Evolutionary conservation across 2,113 vertebrate genomes (phyloP).

Genomic region (Coptodon rendalli): DNA sequence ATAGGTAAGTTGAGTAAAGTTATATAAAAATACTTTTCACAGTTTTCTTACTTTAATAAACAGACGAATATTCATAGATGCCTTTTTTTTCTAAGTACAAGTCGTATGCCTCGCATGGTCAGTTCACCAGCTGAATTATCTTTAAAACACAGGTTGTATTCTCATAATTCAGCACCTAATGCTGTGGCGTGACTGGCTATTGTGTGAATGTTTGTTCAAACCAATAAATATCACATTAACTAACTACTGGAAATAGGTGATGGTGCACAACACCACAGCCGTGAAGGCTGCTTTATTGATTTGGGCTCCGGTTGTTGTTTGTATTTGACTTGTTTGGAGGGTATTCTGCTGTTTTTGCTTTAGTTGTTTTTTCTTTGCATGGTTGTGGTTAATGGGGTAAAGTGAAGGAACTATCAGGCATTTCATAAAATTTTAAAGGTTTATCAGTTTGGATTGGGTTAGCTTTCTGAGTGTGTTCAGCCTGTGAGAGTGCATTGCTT

Average conservation of each 20-base stretch:
- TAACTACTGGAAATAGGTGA: not conserved
- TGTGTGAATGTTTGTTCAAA: not conserved
- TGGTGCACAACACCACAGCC: not conserved
- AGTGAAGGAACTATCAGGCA: not conserved
- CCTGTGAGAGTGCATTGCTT: not conserved
- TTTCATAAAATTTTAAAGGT: not conserved
- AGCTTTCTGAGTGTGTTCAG: not conserved
- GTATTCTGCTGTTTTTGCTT: conserved; percentile 7
- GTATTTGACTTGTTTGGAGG: not conserved
- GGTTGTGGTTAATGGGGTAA: accelerated
- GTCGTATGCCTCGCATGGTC: accelerated
- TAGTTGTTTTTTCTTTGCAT: conserved; percentile 3
- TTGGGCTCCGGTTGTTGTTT: not conserved
- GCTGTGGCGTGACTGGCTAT: not conserved
- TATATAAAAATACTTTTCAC: not conserved
- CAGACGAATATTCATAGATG: not conserved
- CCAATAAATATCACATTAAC: not conserved
- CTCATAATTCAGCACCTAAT: not conserved
- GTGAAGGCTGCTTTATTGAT: not conserved
- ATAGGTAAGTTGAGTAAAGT: not conserved
- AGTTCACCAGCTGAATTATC: not conserved
- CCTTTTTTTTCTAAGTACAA: not conserved
- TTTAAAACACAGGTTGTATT: not conserved
- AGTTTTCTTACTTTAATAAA: not conserved
- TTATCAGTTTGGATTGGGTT: not conserved